Percentiles rank a stretch among this genome's conserved stretches.
phyloP scores from a whole-genome alignment of 2,797 vertebrate genomes.

The Crenichthys baileyi region DNA sequence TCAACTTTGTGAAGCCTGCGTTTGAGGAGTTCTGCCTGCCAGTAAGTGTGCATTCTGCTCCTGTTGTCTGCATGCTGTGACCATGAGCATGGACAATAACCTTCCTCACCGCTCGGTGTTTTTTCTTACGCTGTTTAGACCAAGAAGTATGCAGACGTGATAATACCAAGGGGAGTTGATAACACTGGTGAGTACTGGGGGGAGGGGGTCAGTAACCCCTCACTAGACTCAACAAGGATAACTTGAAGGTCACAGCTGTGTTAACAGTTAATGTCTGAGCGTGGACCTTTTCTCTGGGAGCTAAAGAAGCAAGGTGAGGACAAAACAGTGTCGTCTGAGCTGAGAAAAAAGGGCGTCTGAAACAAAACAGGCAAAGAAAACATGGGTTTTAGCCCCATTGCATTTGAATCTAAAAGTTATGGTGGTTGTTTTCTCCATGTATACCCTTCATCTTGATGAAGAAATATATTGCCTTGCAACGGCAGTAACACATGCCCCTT shows the following conservation, averaged over 20 bases:
- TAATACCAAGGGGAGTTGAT: neutral
- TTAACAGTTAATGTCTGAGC: constrained; percentile 25
- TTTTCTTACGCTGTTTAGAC: neutral
- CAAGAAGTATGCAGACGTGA: neutral
- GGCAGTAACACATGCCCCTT: neutral
- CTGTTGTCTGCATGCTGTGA: neutral
- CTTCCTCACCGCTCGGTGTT: neutral
- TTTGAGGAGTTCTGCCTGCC: constrained; percentile 96
- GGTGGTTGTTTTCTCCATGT: neutral
- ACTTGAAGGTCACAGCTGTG: constrained; percentile 50
- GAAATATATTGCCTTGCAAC: neutral
- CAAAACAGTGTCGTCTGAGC: neutral
- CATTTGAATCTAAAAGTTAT: neutral
- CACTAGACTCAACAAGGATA: constrained; percentile 36
- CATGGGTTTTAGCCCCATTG: neutral
- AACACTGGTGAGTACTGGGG: neutral
- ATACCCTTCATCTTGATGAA: neutral
- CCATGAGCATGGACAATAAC: constrained; percentile 1
- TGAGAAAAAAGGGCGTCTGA: neutral
- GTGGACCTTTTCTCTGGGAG: constrained; percentile 22
- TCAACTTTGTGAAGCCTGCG: constrained; percentile 95
- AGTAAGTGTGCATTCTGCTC: neutral
- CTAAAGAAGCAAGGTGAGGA: constrained; percentile 23
- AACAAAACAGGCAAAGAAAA: neutral
- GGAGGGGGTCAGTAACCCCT: neutral